These are phyloP conservation scores for Eptesicus fuscus DNA, from an alignment of 2,113 vertebrate genomes.

Conservation along the genomic window DNA sequence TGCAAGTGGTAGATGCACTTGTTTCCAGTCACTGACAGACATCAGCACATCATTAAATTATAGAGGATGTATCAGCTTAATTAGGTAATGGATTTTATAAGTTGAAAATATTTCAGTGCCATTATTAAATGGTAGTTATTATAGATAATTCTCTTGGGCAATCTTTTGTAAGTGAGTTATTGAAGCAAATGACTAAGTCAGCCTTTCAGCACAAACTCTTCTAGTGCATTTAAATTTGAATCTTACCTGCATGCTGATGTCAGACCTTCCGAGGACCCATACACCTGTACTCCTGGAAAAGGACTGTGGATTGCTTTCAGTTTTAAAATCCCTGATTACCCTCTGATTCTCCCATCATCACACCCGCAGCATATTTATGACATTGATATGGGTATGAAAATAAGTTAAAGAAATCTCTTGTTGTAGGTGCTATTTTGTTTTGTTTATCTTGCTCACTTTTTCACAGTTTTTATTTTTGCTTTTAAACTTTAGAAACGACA, in stretches of 20 bases:
- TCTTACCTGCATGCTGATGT: not conserved
- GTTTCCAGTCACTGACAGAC: not conserved
- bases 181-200: constrained; percentile 37
- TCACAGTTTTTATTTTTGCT: constrained; percentile 49
- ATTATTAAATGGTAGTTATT: constrained; percentile 40
- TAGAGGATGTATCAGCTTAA: not conserved
- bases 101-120: constrained; percentile 29
- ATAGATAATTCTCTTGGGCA: constrained; percentile 6
- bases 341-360: not conserved
- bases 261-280: not conserved
- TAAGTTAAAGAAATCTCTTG: not conserved
- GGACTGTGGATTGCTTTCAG: not conserved
- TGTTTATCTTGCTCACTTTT: not conserved
- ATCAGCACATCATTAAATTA: not conserved
- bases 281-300: not conserved
- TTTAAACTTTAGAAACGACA: constrained; percentile 93
- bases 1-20: not conserved
- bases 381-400: not conserved
- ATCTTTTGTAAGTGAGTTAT: constrained; percentile 24
- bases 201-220: not conserved
- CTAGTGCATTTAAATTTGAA: not conserved
- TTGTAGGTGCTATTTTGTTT: not conserved
- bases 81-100: constrained; percentile 28
- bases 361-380: not conserved
- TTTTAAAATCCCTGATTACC: not conserved